Evolutionary conservation across 2,113 vertebrate species (phyloP).

Genomic region (Entosphenus tridentatus): DNA sequence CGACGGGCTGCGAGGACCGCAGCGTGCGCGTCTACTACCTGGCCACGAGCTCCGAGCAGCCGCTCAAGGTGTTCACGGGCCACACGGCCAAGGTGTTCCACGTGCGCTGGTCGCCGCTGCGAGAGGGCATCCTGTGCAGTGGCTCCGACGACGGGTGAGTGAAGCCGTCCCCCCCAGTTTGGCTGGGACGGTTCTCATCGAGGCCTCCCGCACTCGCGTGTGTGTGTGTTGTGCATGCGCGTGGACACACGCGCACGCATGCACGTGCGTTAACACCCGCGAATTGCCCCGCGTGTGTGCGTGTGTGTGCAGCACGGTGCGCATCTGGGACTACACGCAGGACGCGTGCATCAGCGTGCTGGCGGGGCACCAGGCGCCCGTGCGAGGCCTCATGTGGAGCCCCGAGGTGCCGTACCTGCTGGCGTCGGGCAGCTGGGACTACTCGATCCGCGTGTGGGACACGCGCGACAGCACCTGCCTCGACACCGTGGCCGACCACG

Average conservation of each 20-base stretch:
- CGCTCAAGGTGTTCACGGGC: conserved; percentile 67
- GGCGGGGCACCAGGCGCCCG: conserved; percentile 64
- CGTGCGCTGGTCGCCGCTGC: conserved; percentile 77
- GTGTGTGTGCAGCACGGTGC: conserved; percentile 41
- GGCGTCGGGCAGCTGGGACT: conserved; percentile 92
- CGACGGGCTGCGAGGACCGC: conserved; percentile 88
- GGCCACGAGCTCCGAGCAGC: conserved; percentile 83
- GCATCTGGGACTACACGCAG: conserved; percentile 94
- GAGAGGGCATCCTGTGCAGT: conserved; percentile 88
- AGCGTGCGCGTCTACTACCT: conserved; percentile 85
- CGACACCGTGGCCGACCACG: conserved; percentile 69
- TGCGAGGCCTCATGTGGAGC: conserved; percentile 85
- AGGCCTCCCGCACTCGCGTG: not conserved
- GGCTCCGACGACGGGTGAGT: conserved; percentile 79
- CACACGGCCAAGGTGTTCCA: conserved; percentile 89
- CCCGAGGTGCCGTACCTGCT: conserved; percentile 78
- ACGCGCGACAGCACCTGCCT: conserved; percentile 69
- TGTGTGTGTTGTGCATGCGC: not conserved
- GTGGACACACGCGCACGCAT: not conserved
- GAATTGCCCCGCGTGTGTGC: conserved; percentile 8
- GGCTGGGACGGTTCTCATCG: not conserved
- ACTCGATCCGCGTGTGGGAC: conserved; percentile 83
- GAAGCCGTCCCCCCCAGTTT: not conserved
- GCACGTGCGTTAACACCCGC: not conserved
- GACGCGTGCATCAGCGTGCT: conserved; percentile 74